phyloP scores from a whole-genome alignment of 2,113 vertebrate genomes.

The Oncorhynchus tshawytscha region DNA sequence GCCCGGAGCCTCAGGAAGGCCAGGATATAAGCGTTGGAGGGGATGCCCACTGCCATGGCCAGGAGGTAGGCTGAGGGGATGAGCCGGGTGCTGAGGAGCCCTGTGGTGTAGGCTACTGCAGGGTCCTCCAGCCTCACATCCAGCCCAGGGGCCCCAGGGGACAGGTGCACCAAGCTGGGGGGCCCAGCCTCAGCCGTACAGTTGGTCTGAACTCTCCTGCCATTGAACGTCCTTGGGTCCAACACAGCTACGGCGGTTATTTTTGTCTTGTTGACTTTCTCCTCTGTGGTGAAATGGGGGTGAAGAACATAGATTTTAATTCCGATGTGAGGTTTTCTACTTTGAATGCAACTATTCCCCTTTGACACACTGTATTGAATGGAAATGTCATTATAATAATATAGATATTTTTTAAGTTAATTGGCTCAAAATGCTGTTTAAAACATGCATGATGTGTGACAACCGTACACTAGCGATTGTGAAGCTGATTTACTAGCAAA shows the following conservation, averaged over 20 bases:
- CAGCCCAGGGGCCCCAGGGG: slow-evolving; percentile 35
- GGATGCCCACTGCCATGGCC: slow-evolving; percentile 80
- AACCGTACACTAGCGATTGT: too few species aligned
- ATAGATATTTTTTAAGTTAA: too few species aligned
- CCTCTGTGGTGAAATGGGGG: slow-evolving; percentile 37
- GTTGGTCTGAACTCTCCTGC: not conserved
- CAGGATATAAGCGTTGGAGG: slow-evolving; percentile 79
- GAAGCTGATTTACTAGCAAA: too few species aligned
- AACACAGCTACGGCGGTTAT: not conserved
- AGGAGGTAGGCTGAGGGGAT: slow-evolving; percentile 77
- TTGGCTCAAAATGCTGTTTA: too few species aligned
- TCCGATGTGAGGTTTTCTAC: too few species aligned
- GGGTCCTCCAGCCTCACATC: slow-evolving; percentile 33
- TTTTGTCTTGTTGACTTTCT: slow-evolving; percentile 26
- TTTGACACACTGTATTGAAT: too few species aligned
- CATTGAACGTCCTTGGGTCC: slow-evolving; percentile 60
- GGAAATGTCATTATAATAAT: too few species aligned
- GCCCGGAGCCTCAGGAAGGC: slow-evolving; percentile 76
- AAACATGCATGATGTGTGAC: too few species aligned
- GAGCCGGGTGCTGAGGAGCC: slow-evolving; percentile 78
- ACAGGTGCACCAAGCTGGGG: not conserved
- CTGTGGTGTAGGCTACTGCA: slow-evolving; percentile 65
- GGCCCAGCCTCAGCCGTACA: slow-evolving; percentile 5
- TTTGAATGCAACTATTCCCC: too few species aligned
- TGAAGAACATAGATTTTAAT: not conserved